Evolutionary conservation across 2,888 invertebrate species (phyloP), one percentile per base, ranked within the genome.

Genomic region (Rhagium mordax): DNA sequence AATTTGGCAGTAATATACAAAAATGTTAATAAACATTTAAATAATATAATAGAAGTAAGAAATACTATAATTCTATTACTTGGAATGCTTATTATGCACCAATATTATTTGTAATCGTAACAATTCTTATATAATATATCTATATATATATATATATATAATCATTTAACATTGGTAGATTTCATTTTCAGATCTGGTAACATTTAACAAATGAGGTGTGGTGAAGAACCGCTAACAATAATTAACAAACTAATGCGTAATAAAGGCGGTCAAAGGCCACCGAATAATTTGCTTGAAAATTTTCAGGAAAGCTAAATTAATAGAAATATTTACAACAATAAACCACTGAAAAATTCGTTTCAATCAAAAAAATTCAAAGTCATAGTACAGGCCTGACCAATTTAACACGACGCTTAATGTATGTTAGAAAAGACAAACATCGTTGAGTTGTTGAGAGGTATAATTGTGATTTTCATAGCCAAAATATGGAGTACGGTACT

Each of bases 1-100:
- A 86, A 86, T 85, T 78, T 85, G 86, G 86, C 86, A 86, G 86
- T 86, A 85, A 84, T 81, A 83, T 84, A 84, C 78, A 78, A 81
- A 82, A 80, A 79, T 72, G 61, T 75, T 78, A 79, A 76, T 76
- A 79, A 76, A 75, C 79, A 80, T 80, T 79, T 78, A 78, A 81
- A 78, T 80, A 78, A 74, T 60, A 73, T 78, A 81, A 79, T 78
- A 78, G 79, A 79, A 82, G 78, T 77, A 77, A 75, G 77, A 78
- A 82, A 80, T 80, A 79, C 78, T 84, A 84, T 83, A 83, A 81
- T 79, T 80, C 81, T 83, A 82, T 82, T 74, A 76, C 79, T 80
- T 85, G 86, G 86, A 86, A 86, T 86, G 86, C 85, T 84, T 84
- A 82, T 83, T 82, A 81, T 84, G 83, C 84, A 84, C 84, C 82